phyloP scores from a whole-genome alignment of 2,113 vertebrate species.

The Sporophila hypoxantha region DNA sequence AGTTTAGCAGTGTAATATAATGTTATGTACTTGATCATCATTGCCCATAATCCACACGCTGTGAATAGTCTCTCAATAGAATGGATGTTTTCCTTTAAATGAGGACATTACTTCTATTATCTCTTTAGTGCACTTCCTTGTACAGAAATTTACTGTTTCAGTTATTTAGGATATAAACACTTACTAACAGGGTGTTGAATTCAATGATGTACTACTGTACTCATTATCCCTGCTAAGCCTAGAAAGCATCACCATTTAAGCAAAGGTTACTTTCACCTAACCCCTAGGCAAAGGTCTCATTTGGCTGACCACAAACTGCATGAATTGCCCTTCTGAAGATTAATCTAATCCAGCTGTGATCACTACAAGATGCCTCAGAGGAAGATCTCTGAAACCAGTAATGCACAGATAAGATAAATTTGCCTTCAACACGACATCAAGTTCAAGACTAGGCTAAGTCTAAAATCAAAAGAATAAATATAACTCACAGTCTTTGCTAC shows the following conservation, averaged over 20 bases:
- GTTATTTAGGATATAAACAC: background rate
- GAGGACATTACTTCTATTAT: background rate
- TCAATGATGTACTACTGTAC: background rate
- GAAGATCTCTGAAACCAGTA: background rate
- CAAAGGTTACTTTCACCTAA: background rate
- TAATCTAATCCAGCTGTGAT: constrained; percentile 7
- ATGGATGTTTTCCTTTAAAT: background rate
- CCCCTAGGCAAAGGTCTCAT: background rate
- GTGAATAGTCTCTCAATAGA: background rate
- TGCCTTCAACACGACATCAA: background rate
- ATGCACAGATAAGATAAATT: background rate
- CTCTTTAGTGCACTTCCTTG: background rate
- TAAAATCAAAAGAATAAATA: background rate
- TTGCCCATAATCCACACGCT: background rate
- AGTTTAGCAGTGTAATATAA: background rate
- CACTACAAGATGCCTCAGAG: background rate
- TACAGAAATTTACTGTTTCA: background rate
- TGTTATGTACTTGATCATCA: background rate
- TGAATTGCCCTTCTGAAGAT: constrained; percentile 1
- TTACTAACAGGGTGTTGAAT: background rate
- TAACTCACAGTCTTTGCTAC: background rate
- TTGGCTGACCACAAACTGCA: background rate
- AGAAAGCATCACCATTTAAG: background rate
- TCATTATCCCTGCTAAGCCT: background rate
- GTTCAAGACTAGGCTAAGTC: background rate